Evolutionary conservation across 1,140 invertebrate species (phyloP), one percentile per base, ranked within the genome.

Genomic region (Nilaparvata lugens): DNA sequence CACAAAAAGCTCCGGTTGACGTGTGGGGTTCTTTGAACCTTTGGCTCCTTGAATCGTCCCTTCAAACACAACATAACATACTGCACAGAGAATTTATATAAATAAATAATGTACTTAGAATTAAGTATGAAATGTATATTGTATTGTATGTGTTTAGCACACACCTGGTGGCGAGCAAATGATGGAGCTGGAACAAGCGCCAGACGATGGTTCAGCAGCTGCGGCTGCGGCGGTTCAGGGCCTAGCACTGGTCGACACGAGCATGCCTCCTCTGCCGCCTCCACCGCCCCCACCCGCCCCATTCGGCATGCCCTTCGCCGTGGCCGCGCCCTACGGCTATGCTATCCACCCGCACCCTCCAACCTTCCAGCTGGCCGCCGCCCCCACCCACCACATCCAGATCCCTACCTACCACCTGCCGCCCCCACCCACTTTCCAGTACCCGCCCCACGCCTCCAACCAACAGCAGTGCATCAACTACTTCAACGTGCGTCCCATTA

Each of bases 141-240:
- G n/a, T n/a, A n/a, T n/a, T n/a, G n/a, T n/a, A n/a, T 28, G 9
- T 28, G 28, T 58, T 14, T 48, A 64, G 56, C 85, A 86, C 63
- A 82, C 81, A 57, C 85, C 78, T 25, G 81, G 80, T 45, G 82
- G 79, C 53, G 81, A 83, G 52, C 78, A 79, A 58, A 71, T 72
- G 42, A 68, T 74, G 35, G 74, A 76, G 48, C 72, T 74, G 54
- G 80, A 83, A 21, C 77, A 81, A 54, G 73, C 75, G 62, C 75
- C 40, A 0, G 56, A 57, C 24, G 51, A 40, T 24, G 40, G 56
- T 28, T n/a, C 16, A 25, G 40, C 3, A 28, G 56, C 42, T n/a
- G n/a, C n/a, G n/a, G n/a, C n/a, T n/a, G n/a, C n/a, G n/a, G n/a
- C n/a, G n/a, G n/a, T n/a, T 23, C n/a, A 24, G 0, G 35, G 31